These are phyloP conservation scores for Elanus axillaris DNA, from an alignment of 2,113 vertebrate genomes.

Conservation along the genomic window DNA sequence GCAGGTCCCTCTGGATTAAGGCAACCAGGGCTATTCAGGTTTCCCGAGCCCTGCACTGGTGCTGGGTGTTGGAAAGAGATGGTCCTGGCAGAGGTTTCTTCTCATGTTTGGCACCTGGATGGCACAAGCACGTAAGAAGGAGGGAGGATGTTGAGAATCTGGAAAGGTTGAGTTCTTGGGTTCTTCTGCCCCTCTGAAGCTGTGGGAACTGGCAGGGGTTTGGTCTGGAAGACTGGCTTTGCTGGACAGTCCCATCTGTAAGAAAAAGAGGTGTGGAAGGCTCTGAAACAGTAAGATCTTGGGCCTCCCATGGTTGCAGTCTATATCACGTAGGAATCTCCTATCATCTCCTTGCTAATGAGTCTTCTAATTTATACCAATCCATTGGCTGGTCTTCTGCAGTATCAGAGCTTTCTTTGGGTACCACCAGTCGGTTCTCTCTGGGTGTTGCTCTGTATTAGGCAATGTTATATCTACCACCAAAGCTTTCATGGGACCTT, in stretches of 20 bases:
- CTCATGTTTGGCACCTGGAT: not conserved
- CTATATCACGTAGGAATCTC: not conserved
- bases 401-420: not conserved
- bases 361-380: not conserved
- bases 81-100: not conserved
- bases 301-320: not conserved
- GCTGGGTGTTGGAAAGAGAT: not conserved
- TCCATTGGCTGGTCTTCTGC: not conserved
- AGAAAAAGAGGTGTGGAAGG: not conserved
- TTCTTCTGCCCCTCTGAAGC: not conserved
- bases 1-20: not conserved
- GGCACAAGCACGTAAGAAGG: not conserved
- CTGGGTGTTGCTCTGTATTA: not conserved
- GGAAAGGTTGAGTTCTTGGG: not conserved
- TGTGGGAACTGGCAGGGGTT: not conserved
- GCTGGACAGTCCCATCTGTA: not conserved
- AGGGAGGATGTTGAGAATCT: fast-evolving
- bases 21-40: not conserved
- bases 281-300: not conserved
- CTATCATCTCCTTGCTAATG: not conserved
- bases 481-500: not conserved
- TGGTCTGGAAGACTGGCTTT: not conserved
- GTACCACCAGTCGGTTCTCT: not conserved
- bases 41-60: fast-evolving
- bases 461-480: not conserved